Conservation (phyloP, 2,797 vertebrate species). For the Pagetopsis macropterus region DNA sequence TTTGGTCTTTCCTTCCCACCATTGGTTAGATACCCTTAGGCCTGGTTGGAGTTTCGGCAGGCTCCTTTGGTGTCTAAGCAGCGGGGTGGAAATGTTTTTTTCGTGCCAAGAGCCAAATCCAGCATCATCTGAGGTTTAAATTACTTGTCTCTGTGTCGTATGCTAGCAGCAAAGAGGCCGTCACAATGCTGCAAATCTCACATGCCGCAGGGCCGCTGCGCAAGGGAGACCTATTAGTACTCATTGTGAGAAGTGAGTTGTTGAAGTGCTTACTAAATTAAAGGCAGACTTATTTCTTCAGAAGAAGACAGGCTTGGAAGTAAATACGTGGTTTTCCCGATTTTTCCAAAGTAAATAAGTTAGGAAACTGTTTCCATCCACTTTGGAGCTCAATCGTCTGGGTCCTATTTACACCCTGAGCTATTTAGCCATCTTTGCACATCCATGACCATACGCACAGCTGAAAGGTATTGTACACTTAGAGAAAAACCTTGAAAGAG, state of each 20-base stretch:
- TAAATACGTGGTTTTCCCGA: constrained; percentile 78
- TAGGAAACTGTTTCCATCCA: constrained; percentile 81
- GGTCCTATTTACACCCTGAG: constrained; percentile 75
- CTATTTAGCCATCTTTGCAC: constrained; percentile 71
- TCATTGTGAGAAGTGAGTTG: constrained; percentile 68
- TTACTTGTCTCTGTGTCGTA: constrained; percentile 49
- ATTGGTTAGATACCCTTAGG: constrained; percentile 20
- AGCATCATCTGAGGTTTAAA: constrained; percentile 49
- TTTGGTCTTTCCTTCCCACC: constrained; percentile 2
- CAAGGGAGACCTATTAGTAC: constrained; percentile 67
- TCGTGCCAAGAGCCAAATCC: constrained; percentile 37
- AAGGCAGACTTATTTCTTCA: constrained; percentile 70
- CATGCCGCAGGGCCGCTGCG: constrained; percentile 44
- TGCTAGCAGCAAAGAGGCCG: constrained; percentile 35
- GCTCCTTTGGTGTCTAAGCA: constrained; percentile 30
- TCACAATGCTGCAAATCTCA: constrained; percentile 52
- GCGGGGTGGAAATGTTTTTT: constrained; percentile 31
- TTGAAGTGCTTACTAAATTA: constrained; percentile 73
- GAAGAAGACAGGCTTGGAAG: constrained; percentile 61
- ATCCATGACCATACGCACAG: constrained; percentile 71
- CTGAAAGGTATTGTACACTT: constrained; percentile 77
- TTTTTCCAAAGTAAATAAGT: constrained; percentile 77
- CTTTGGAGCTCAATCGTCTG: constrained; percentile 70
- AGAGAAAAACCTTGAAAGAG: constrained; percentile 70
- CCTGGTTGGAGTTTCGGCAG: constrained; percentile 32